Evolutionary conservation across 2,113 vertebrate species (phyloP), one percentile per base, ranked within the genome.

Genomic region (Esox niger): DNA sequence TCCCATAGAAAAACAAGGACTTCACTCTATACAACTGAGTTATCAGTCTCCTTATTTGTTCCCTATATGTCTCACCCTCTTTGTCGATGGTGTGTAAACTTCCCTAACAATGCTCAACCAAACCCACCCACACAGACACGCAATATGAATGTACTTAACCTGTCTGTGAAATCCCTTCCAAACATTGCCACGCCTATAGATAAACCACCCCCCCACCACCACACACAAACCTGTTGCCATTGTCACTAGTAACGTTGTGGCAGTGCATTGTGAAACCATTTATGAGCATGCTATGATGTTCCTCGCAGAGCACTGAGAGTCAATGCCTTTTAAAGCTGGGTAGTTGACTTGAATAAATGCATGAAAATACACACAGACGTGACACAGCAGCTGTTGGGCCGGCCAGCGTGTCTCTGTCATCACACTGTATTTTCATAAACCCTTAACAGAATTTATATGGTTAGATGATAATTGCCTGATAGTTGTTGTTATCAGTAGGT

Each of bases 71-170:
- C 56, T 58, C 15, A 13, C 27, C 26, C 30, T 61, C 31, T 31
- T 61, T 61, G 31, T 35, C 25, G 20, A 61, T 31, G 20, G 31
- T 35, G 59, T 61, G 59, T 35, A 61, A 33, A 61, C 59, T 2
- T 61, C 59, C 59, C 26, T 61, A 21, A 61, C 59, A 61, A 35
- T 35, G 59, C 30, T 31, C 29, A 31, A 30, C 57, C 4, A 29
- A 15, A 13, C 27, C 2, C 23, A 55, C 52, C 21, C 29, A 59
- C 56, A 59, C 57, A 31, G 3, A 35, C 2, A 15, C 59, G 35
- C n/a, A 21, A 29, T 35, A 8, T 30, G 17, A 59, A 17, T 30
- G 17, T 6, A 13, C 27, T n/a, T 23, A 56, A 27, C n/a, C 55
- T 52, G n/a, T 52, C 55, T 52, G 46, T 49, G 47, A 52, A 54